Base-by-base conservation (phyloP, 2,888 invertebrate species). In the Dryomyza anilis region DNA sequence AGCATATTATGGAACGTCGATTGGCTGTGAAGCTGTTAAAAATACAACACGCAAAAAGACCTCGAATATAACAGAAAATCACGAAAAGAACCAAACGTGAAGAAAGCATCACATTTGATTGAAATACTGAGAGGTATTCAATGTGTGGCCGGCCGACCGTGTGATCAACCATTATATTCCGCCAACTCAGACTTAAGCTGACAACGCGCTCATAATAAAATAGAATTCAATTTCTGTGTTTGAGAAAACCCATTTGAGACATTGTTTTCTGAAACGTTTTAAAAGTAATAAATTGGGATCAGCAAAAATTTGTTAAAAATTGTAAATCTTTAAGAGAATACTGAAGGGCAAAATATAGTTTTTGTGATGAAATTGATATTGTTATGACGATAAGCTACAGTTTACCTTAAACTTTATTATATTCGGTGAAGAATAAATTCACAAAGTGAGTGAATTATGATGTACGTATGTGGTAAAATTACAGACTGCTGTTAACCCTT, bases 271-370 rank as follows among this genome's bases (percentile, higher is more conserved):
- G 16, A 55, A 56, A 60, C 50, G 19, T 50, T 48, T 48, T 16
- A 48, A 50, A 25, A 12, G 48, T 25, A 16, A 39, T 60, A 48
- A 60, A 60, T 46, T 14, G 19, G 46, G 58, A 59, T 59, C 46
- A 29, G 29, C 58, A 46, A 48, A 46, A 48, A 60, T 6, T 48
- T 48, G 21, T 60, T 50, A 12, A 19, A 43, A 10, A 27, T 43
- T 10, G 43, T n/a, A 2, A 23, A 57, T n/a, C n/a, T n/a, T n/a
- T n/a, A n/a, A n/a, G n/a, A n/a, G n/a, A n/a, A n/a, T n/a, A n/a
- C n/a, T n/a, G n/a, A n/a, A n/a, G n/a, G n/a, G n/a, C n/a, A n/a
- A n/a, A n/a, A n/a, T n/a, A n/a, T n/a, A n/a, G n/a, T n/a, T n/a
- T n/a, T n/a, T n/a, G n/a, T n/a, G n/a, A n/a, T n/a, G n/a, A n/a